Base-by-base conservation (phyloP, 1,140 invertebrate species). In the Microplitis mediator region DNA sequence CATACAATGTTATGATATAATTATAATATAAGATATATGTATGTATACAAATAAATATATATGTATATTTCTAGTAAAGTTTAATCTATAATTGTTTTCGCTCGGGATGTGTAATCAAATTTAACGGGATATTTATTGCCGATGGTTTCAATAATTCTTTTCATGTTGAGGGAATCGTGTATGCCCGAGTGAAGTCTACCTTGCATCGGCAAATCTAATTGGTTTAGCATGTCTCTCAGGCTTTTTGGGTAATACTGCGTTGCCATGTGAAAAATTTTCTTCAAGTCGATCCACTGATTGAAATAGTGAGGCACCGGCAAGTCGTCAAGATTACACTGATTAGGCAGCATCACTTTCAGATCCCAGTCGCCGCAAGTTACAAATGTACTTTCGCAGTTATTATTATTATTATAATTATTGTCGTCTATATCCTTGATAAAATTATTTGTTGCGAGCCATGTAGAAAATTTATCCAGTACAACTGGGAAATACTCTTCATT, bases 341-440 rank as follows among this genome's bases (percentile, higher is more conserved):
- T 75, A 9, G 89, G 90, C 13, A 92, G 75, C 90, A 92, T 91
- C 0, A 82, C 83, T 74, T 86, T 87, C 8, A 92, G 80, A 80
- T 92, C 91, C 91, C 91, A 92, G 80, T 92, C 89, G 13, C 91
- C 91, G 79, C 88, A 91, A 0, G 90, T 91, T 3, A 91, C 85
- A 82, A 91, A 91, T 1, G 84, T 80, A 74, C 81, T 81, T n/a
- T 82, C 70, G 11, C 11, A 45, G 11, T 45, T 45, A 45, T 45
- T 45, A 39, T 39, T 39, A 39, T 39, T 39, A 39, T 39, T 39
- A 39, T 39, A 6, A 39, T 9, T 39, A 45, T 6, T 9, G 11
- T 45, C 11, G 4, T 79, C 54, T 13, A 69, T 66, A 50, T 76
- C 61, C n/a, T 77, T 36, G 13, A 84, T 77, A 69, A 81, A 87